phyloP scores from a whole-genome alignment of 2,113 vertebrate species.

The Eonycteris spelaea region DNA sequence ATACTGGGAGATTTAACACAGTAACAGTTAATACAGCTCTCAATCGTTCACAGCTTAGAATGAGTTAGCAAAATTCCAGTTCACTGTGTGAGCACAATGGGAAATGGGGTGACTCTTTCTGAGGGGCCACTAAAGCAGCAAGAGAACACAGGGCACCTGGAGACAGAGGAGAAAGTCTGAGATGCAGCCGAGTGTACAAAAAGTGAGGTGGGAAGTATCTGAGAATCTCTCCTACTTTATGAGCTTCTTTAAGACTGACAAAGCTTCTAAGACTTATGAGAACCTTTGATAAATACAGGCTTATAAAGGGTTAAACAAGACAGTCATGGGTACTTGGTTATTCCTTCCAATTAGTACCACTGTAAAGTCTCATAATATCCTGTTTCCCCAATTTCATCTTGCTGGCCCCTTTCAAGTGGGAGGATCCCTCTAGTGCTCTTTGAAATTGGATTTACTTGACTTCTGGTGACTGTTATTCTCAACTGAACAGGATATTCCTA shows the following conservation, averaged over 20 bases:
- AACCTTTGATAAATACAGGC: background rate
- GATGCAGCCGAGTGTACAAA: background rate
- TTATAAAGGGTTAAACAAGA: background rate
- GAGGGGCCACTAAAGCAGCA: background rate
- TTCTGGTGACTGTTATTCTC: background rate
- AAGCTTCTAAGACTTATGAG: background rate
- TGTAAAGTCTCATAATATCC: background rate
- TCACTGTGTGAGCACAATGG: background rate
- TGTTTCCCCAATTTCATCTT: background rate
- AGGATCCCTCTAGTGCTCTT: background rate
- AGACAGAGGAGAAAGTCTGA: background rate
- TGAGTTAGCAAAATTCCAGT: background rate
- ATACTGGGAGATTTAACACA: background rate
- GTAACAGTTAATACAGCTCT: background rate
- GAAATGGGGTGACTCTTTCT: background rate
- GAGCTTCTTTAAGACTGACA: background rate
- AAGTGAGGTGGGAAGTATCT: background rate
- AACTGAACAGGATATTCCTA: background rate
- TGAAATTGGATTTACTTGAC: constrained; percentile 27
- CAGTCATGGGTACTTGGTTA: background rate
- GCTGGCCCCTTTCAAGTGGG: background rate
- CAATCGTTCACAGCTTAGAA: background rate
- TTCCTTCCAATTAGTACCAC: background rate
- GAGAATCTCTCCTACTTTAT: background rate
- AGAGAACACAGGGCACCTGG: background rate